Base-by-base conservation (phyloP, 2,797 vertebrate genomes). In the Lates japonicus region DNA sequence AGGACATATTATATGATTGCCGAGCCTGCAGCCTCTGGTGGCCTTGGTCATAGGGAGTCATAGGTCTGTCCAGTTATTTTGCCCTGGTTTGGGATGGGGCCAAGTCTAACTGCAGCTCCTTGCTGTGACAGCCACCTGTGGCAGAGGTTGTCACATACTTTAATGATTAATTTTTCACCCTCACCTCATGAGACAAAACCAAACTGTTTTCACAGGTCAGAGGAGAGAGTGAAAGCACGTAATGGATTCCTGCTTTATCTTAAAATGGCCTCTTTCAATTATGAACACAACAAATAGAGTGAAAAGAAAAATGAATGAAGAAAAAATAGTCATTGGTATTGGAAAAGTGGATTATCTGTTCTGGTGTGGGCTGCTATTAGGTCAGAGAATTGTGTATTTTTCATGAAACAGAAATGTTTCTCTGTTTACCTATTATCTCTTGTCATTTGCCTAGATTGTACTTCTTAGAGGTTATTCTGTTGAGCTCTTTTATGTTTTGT, bases 131-230 rank as follows among this genome's bases (percentile, higher is more conserved):
- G 72, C 57, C 46, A 75, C 61, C 69, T 73, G 5, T 78, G 81
- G 87, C 76, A 78, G 68, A 78, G 74, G 51, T 74, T 79, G 81
- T 85, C 80, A 73, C 83, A 70, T 75, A 74, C 76, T 88, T 90
- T 74, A 83, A 87, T 90, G 77, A 87, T 85, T 75, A 9, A 83
- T 85, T 88, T 89, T 88, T 78, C 65, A 78, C 52, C 68, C 37
- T 69, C 52, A 54, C 54, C 68, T 72, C 63, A 52, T 82, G 84
- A 91, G 81, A 89, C 75, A 68, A 81, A 90, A 42, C 74, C 76
- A 59, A 82, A 88, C 62, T 71, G 60, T 85, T 90, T 92, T 90
- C 82, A 88, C 81, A 90, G 90, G 78, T 91, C 85, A 90, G 77
- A 81, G 76, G 78, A 85, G 20, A 78, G 71, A 73, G 65, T 64